Evolutionary conservation across 2,797 vertebrate species (phyloP).

Genomic region (Xenopus petersii): DNA sequence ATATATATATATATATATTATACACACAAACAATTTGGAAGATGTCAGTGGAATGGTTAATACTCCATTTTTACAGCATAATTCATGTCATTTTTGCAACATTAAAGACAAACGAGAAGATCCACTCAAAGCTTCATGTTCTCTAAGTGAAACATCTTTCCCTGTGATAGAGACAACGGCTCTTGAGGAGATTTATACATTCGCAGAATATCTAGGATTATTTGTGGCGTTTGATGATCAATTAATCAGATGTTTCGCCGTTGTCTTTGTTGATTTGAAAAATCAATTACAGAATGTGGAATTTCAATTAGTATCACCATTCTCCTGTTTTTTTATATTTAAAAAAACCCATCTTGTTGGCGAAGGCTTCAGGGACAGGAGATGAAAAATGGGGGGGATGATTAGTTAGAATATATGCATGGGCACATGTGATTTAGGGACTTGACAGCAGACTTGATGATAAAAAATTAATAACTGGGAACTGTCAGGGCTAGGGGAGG

Average conservation of each 20-base stretch:
- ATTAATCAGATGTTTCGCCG: conserved; percentile 30
- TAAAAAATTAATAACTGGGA: conserved; percentile 4
- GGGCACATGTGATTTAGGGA: background rate
- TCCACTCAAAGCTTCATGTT: background rate
- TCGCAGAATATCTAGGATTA: conserved; percentile 19
- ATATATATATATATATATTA: too few relatives aligned
- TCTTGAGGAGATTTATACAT: conserved; percentile 2
- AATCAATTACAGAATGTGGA: conserved; percentile 27
- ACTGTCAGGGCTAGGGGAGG: background rate
- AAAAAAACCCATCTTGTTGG: background rate
- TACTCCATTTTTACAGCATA: too few relatives aligned
- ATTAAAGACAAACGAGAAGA: too few relatives aligned
- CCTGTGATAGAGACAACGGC: background rate
- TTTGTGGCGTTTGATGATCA: conserved; percentile 26
- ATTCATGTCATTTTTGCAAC: too few relatives aligned
- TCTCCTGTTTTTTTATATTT: background rate
- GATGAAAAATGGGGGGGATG: background rate
- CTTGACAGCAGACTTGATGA: background rate
- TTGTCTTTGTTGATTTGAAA: conserved; percentile 34
- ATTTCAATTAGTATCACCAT: conserved; percentile 28
- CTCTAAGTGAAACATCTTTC: background rate
- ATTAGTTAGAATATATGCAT: background rate
- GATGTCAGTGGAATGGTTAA: too few relatives aligned
- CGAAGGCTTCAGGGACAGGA: background rate
- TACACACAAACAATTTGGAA: too few relatives aligned